Percentiles rank a stretch among this genome's conserved stretches.
Evolutionary conservation across 1,140 invertebrate genomes (phyloP).

Genomic region (Leptopilina clavipes): DNA sequence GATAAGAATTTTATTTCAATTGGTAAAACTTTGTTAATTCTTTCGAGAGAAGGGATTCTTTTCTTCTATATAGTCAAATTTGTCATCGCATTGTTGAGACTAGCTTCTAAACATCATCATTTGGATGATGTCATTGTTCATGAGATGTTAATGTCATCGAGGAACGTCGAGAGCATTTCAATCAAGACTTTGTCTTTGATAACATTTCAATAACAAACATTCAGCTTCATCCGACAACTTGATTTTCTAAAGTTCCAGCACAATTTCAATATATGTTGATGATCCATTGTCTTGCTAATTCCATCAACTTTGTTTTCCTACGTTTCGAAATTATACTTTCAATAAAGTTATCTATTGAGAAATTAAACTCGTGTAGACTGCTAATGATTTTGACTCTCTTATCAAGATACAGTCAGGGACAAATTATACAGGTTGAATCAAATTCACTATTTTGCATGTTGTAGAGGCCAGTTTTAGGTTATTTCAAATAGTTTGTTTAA

Average conservation of each 20-base stretch:
- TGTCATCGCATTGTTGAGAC: conserved; percentile 12
- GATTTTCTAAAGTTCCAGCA: neutral
- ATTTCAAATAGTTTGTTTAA: too few relatives aligned
- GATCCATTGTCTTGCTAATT: neutral
- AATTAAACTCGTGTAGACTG: too few relatives aligned
- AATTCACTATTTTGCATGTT: too few relatives aligned
- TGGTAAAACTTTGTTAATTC: neutral
- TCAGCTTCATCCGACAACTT: neutral
- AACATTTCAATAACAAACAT: conserved; percentile 18
- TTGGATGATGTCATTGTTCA: conserved; percentile 36
- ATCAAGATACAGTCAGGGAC: too few relatives aligned
- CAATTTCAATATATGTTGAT: neutral
- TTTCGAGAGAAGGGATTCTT: neutral
- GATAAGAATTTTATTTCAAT: too few relatives aligned
- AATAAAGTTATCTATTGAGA: too few relatives aligned
- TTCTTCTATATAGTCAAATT: neutral
- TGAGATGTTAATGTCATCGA: conserved; percentile 50
- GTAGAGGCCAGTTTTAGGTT: too few relatives aligned
- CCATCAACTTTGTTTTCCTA: too few relatives aligned
- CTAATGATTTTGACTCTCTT: too few relatives aligned
- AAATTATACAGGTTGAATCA: too few relatives aligned
- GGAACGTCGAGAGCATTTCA: conserved; percentile 48
- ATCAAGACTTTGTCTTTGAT: conserved; percentile 19
- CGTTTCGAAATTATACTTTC: too few relatives aligned
- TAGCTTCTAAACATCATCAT: conserved; percentile 41